Evolutionary conservation across 1,140 invertebrate genomes (phyloP).

Genomic region (Drosophila pallidifrons): DNA sequence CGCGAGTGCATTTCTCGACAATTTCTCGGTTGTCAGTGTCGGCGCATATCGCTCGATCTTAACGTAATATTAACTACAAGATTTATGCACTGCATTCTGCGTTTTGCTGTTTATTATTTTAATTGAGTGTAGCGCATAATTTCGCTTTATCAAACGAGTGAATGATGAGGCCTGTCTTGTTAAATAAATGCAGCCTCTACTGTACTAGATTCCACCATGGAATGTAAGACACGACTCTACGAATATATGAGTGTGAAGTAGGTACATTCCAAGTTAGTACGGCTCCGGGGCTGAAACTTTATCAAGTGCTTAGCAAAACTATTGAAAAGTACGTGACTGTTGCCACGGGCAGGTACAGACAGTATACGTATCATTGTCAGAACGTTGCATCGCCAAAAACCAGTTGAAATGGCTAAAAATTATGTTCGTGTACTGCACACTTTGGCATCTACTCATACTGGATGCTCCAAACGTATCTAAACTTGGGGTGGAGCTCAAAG

Average conservation of each 20-base stretch:
- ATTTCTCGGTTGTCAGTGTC: conserved; percentile 72
- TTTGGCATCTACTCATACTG: conserved; percentile 6
- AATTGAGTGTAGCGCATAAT: conserved; percentile 66
- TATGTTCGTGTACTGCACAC: conserved; percentile 36
- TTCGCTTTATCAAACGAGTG: conserved; percentile 16
- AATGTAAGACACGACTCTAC: background rate
- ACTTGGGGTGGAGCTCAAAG: conserved; percentile 11
- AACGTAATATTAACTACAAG: conserved; percentile 74
- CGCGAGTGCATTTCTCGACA: conserved; percentile 52
- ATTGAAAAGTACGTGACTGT: conserved; percentile 63
- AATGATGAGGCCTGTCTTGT: conserved; percentile 8
- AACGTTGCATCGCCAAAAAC: conserved; percentile 52
- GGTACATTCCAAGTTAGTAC: background rate
- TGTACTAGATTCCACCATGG: background rate
- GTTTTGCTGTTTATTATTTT: conserved; percentile 44
- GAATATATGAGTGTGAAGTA: background rate
- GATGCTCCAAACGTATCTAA: background rate
- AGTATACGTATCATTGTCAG: conserved; percentile 69
- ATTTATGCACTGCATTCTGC: conserved; percentile 53
- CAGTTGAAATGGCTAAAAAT: conserved; percentile 73
- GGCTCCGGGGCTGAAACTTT: conserved; percentile 47
- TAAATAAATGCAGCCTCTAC: conserved; percentile 26
- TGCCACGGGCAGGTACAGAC: conserved; percentile 60
- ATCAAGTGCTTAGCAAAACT: conserved; percentile 64
- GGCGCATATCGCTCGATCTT: conserved; percentile 68